Evolutionary conservation across 2,888 invertebrate genomes (phyloP), one percentile per base, ranked within the genome.

Genomic region (Morpho deidamia): DNA sequence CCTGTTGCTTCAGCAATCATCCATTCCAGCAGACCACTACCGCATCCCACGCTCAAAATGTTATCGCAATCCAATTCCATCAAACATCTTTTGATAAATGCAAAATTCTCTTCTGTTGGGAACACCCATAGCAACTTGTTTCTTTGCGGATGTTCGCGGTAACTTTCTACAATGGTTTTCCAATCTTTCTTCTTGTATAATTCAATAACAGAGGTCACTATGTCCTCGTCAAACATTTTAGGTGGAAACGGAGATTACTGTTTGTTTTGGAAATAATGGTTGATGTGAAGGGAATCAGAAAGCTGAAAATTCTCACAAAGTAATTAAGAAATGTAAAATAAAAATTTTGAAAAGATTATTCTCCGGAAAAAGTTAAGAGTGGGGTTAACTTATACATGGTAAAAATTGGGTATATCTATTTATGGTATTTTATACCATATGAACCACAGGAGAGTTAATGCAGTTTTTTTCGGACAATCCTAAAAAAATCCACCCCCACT

Each of bases 11-110:
- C 81, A 42, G 83, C 82, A 44, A 96, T 81, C 62, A 96, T 91
- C 95, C 96, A 96, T 77, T 96, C 96, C 34, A 96, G 82, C n/a
- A 96, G 81, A 0, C 96, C 96, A 60, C 93, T 93, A 10, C 96
- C 96, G 73, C 96, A 96, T 1, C 96, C 96, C 37, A 96, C 80
- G 63, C 95, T 95, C 53, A 93, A 74, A 39, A 95, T 77, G 32
- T 82, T 83, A 7, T 76, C 69, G 62, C 93, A 83, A 7, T 81
- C 61, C 11, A 90, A 70, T 37, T 85, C 71, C 11, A 63, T 56
- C 48, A 94, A 67, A 45, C 84, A 69, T 5, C 77, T 65, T 61
- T 87, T 81, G 0, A 95, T 75, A 70, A 93, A 93, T 8, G 69
- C 61, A 45, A 95, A 90, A 74, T 94, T 93, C 1, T 90, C 79